Conservation (phyloP, 2,113 vertebrate genomes). For the Clarias gariepinus region DNA sequence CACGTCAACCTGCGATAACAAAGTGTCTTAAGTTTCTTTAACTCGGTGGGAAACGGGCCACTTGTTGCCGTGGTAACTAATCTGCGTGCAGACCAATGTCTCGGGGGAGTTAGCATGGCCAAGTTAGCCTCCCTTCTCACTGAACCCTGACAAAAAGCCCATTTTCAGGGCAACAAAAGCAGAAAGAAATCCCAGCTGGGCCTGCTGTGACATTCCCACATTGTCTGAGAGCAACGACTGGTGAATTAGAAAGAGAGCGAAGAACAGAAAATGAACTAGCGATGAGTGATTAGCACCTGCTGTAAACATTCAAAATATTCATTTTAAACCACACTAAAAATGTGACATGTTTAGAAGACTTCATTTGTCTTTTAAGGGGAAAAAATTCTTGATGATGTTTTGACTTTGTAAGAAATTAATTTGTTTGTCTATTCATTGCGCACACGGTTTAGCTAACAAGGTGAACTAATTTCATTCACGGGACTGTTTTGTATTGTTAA, state of each 20-base stretch:
- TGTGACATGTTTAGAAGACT: not conserved
- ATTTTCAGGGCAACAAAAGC: slow-evolving; percentile 78
- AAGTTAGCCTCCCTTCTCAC: slow-evolving; percentile 70
- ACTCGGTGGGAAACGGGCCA: slow-evolving; percentile 54
- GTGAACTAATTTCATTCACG: not conserved
- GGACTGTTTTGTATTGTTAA: not conserved
- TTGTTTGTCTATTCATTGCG: not conserved
- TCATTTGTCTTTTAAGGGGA: not conserved
- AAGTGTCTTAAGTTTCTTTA: slow-evolving; percentile 49
- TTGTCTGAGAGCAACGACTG: slow-evolving; percentile 54
- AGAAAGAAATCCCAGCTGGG: slow-evolving; percentile 76
- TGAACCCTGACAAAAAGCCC: slow-evolving; percentile 75
- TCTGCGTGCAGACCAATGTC: slow-evolving; percentile 74
- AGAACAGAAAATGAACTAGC: not conserved
- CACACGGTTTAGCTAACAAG: not conserved
- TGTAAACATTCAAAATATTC: not conserved
- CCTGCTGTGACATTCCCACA: slow-evolving; percentile 68
- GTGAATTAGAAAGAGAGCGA: slow-evolving; percentile 8
- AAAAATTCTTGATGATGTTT: not conserved
- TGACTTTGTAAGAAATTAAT: not conserved
- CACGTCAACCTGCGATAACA: not conserved
- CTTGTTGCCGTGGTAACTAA: slow-evolving; percentile 79
- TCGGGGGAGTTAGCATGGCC: slow-evolving; percentile 70
- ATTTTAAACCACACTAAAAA: not conserved
- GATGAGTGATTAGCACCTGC: slow-evolving; percentile 14